phyloP scores from a whole-genome alignment of 2,888 invertebrate species.

The Peribatodes rhomboidaria region DNA sequence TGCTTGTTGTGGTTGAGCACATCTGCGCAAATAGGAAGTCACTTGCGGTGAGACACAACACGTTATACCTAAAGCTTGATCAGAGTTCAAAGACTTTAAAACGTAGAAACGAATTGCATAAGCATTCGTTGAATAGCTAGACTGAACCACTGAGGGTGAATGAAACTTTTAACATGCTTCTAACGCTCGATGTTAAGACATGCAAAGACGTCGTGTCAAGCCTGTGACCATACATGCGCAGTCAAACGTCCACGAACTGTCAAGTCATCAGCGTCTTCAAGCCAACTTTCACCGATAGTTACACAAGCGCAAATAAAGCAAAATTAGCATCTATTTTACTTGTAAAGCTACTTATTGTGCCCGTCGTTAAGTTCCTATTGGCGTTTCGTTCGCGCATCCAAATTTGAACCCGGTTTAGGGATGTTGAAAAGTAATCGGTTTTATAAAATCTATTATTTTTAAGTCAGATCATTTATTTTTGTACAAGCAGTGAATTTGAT shows the following conservation, averaged over 20 bases:
- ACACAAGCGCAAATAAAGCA: conserved; percentile 54
- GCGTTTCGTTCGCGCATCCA: conserved; percentile 65
- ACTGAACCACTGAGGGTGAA: conserved; percentile 4
- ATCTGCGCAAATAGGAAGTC: conserved; percentile 23
- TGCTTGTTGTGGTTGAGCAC: conserved; percentile 25
- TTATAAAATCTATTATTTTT: too few species aligned
- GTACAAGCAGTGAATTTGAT: too few species aligned
- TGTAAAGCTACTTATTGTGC: conserved; percentile 59
- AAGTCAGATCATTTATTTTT: too few species aligned
- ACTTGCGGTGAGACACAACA: conserved; percentile 10
- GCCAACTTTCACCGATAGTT: conserved; percentile 49
- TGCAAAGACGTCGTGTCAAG: conserved; percentile 10
- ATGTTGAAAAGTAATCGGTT: neutral
- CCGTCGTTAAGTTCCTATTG: conserved; percentile 76
- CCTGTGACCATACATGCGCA: conserved; percentile 6
- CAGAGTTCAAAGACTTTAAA: conserved; percentile 12
- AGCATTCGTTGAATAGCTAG: neutral
- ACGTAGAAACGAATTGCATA: conserved; percentile 11
- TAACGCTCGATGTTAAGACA: conserved; percentile 1
- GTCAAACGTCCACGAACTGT: conserved; percentile 33
- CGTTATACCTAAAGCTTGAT: neutral
- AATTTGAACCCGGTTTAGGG: conserved; percentile 53
- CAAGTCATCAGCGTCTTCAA: conserved; percentile 48
- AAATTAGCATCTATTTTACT: conserved; percentile 70
- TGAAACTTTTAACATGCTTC: conserved; percentile 11